These are phyloP conservation scores for Coenonympha glycerion DNA, from an alignment of 2,888 invertebrate genomes.

Conservation along the genomic window DNA sequence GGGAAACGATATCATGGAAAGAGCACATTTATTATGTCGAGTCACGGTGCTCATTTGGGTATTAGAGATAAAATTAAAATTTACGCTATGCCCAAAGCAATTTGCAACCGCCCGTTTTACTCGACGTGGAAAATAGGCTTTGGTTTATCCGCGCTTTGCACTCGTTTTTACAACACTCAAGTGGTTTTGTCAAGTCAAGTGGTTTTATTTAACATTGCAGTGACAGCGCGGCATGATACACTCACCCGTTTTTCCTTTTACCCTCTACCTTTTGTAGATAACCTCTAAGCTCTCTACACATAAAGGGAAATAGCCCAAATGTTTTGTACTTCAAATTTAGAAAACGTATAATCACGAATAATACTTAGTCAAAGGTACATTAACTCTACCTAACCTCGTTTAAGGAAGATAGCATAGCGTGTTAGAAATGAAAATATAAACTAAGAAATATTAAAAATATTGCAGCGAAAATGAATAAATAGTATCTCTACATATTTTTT, in stretches of 20 bases:
- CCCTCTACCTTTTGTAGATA: too few species aligned
- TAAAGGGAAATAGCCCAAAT: neutral
- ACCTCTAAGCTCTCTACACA: neutral
- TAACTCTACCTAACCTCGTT: too few species aligned
- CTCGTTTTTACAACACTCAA: conserved; percentile 57
- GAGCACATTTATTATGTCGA: conserved; percentile 74
- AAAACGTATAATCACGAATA: too few species aligned
- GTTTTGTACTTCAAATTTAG: too few species aligned
- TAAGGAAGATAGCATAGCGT: too few species aligned
- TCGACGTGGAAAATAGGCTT: conserved; percentile 73
- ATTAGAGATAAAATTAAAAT: conserved; percentile 77
- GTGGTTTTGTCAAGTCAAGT: conserved; percentile 38
- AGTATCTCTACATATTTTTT: too few species aligned
- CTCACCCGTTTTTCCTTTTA: too few species aligned
- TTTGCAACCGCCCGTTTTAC: conserved; percentile 73
- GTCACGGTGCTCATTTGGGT: conserved; percentile 75
- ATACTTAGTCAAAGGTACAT: too few species aligned
- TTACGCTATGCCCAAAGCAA: conserved; percentile 76
- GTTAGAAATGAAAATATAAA: too few species aligned
- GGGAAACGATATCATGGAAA: conserved; percentile 48
- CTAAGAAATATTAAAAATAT: too few species aligned
- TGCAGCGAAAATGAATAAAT: too few species aligned
- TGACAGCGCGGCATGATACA: neutral
- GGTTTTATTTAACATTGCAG: conserved; percentile 47
- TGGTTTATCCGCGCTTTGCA: conserved; percentile 72